Evolutionary conservation across 1,140 invertebrate genomes (phyloP), one percentile per base, ranked within the genome.

Genomic region (Cydia amplana): DNA sequence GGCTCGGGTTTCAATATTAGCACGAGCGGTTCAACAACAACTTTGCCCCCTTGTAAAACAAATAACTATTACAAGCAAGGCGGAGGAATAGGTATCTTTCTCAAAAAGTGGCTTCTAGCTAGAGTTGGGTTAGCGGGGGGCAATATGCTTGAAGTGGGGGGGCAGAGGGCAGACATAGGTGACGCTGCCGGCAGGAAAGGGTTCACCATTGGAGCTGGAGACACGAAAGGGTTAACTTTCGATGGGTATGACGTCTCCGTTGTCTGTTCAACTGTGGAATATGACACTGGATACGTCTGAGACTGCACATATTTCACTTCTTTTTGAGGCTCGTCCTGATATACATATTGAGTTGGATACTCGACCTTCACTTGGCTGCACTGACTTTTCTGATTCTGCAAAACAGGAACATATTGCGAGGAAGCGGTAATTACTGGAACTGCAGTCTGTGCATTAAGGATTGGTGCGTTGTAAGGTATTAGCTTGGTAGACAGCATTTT

Each of bases 21-120:
- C n/a, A n/a, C n/a, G n/a, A n/a, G n/a, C n/a, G n/a, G n/a, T n/a
- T n/a, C n/a, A n/a, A n/a, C n/a, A n/a, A n/a, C n/a, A n/a, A n/a
- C n/a, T n/a, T n/a, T n/a, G n/a, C n/a, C n/a, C n/a, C n/a, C n/a
- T n/a, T n/a, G n/a, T n/a, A n/a, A n/a, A n/a, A n/a, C n/a, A n/a
- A n/a, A n/a, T n/a, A n/a, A 73, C n/a, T n/a, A n/a, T 25, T 25
- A 25, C 3, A 25, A 1, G 64, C 80, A 84, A 0, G 85, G 86
- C 4, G 86, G 86, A 9, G 86, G 86, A 25, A 88, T 87, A 1
- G 85, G 85, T 51, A 88, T 82, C 77, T 87, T 88, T 28, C 86
- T 78, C 67, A 88, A 75, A 63, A 83, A 86, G n/a, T 87, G 82
- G 18, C 80, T 81, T 32, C 82, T 78, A 0, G 78, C 65, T 74